Percentiles rank a stretch among this genome's conserved stretches.
Conservation (phyloP, 23 tunicate genomes). For the Pegea sp. region DNA sequence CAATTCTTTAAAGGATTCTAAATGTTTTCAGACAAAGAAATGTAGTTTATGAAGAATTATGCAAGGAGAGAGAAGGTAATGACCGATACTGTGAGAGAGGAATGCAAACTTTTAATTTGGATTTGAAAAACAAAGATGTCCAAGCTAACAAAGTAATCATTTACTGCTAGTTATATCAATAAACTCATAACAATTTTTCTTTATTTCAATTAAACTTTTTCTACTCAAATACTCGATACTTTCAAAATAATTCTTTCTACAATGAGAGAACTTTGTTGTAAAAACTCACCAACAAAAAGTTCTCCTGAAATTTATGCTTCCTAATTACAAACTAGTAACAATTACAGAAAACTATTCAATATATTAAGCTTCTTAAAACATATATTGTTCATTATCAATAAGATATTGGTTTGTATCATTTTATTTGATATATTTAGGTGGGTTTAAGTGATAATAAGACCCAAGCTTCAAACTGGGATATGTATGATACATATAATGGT, state of each 20-base stretch:
- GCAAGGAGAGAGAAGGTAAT: conserved; percentile 65
- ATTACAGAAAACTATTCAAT: too few relatives aligned
- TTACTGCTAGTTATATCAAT: background rate
- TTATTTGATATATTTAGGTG: conserved; percentile 11
- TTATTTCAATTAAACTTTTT: background rate
- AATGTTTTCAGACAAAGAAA: conserved; percentile 19
- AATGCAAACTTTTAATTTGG: conserved; percentile 93
- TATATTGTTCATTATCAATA: background rate
- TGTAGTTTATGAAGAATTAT: conserved; percentile 52
- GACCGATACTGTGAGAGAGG: conserved; percentile 61
- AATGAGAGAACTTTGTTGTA: background rate
- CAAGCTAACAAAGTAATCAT: conserved; percentile 61
- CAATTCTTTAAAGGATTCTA: background rate
- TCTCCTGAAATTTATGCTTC: too few relatives aligned
- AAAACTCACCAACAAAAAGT: too few relatives aligned
- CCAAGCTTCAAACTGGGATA: conserved; percentile 78
- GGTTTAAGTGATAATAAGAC: conserved; percentile 28
- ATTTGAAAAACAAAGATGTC: conserved; percentile 61
- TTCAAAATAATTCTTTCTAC: background rate
- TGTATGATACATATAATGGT: conserved; percentile 48
- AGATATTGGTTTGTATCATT: background rate
- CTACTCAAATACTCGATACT: background rate
- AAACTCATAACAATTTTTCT: background rate
- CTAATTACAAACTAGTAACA: too few relatives aligned
- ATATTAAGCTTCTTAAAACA: too few relatives aligned